Evolutionary conservation across 2,797 vertebrate genomes (phyloP).

Genomic region (Clarias fuscus): DNA sequence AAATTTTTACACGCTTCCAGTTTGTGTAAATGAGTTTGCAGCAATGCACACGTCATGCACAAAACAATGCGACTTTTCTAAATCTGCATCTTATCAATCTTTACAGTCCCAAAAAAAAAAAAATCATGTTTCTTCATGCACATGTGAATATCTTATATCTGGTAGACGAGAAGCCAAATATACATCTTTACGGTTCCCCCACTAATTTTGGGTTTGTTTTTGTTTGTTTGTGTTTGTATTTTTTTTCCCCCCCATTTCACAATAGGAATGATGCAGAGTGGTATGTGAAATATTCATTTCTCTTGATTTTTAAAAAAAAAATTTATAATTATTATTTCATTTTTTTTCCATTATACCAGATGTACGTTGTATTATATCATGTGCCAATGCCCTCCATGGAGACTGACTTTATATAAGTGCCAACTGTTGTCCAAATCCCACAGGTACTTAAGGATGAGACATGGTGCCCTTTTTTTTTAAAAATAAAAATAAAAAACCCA

Average conservation of each 20-base stretch:
- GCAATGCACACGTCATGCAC: too few relatives aligned
- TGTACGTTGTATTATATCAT: conserved; percentile 84
- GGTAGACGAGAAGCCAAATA: too few relatives aligned
- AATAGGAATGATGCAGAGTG: conserved; percentile 72
- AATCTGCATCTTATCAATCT: too few relatives aligned
- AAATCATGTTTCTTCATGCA: too few relatives aligned
- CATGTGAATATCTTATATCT: too few relatives aligned
- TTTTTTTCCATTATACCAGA: conserved; percentile 72
- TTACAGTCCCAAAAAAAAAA: too few relatives aligned
- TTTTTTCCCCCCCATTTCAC: conserved; percentile 58
- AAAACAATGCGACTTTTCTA: too few relatives aligned
- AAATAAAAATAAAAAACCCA: conserved; percentile 60
- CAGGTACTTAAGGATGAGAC: conserved; percentile 79
- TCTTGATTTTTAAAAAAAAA: conserved; percentile 39
- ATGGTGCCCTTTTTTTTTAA: conserved; percentile 73
- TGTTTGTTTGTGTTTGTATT: conserved; percentile 50
- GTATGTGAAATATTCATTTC: conserved; percentile 64
- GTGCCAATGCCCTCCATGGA: conserved; percentile 86
- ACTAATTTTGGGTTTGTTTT: too few relatives aligned
- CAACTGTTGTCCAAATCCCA: conserved; percentile 81
- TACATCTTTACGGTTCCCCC: too few relatives aligned
- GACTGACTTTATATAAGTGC: conserved; percentile 87
- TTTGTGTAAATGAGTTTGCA: too few relatives aligned
- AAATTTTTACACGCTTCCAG: too few relatives aligned
- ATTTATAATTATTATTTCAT: too few relatives aligned